Evolutionary conservation across 2,113 vertebrate species (phyloP).

Genomic region (Euleptes europaea): DNA sequence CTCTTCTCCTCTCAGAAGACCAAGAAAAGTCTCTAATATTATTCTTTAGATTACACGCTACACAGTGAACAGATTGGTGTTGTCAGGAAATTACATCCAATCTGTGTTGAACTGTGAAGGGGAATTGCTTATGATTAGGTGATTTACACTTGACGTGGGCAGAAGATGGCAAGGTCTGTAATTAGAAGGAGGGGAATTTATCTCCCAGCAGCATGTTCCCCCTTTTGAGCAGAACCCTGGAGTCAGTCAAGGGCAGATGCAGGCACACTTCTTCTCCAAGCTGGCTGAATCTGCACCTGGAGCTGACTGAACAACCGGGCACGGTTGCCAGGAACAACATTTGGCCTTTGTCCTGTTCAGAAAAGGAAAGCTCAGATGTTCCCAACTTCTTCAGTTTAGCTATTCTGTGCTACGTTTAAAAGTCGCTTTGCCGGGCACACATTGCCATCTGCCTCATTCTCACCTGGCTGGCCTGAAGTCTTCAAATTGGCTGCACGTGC

Average conservation of each 20-base stretch:
- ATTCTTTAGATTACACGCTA: conserved; percentile 57
- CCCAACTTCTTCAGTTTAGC: conserved; percentile 32
- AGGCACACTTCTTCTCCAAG: conserved; percentile 59
- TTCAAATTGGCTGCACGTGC: not conserved
- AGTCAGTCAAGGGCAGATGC: conserved; percentile 63
- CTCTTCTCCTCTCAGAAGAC: conserved; percentile 21
- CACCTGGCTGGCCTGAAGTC: conserved; percentile 23
- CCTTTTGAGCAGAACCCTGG: conserved; percentile 54
- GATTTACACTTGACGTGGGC: conserved; percentile 70
- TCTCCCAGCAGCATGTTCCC: conserved; percentile 68
- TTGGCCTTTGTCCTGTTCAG: conserved; percentile 49
- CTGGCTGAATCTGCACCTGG: conserved; percentile 59
- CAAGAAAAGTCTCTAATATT: conserved; percentile 52
- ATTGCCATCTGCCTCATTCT: conserved; percentile 45
- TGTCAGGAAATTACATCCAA: conserved; percentile 68
- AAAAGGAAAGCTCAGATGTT: conserved; percentile 44
- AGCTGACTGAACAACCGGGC: conserved; percentile 54
- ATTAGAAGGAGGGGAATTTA: conserved; percentile 76
- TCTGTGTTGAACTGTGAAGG: conserved; percentile 70
- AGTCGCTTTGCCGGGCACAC: conserved; percentile 26
- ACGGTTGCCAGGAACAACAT: conserved; percentile 65
- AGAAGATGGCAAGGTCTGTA: conserved; percentile 71
- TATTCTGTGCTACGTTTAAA: conserved; percentile 43
- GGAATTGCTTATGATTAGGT: conserved; percentile 73
- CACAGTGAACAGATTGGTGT: conserved; percentile 66